A percentile compares a stretch with the other conserved stretches of the same genome.
These are phyloP conservation scores for Drosophila nr. perissopoda DNA, from an alignment of 2,888 invertebrate genomes.

Conservation along the genomic window DNA sequence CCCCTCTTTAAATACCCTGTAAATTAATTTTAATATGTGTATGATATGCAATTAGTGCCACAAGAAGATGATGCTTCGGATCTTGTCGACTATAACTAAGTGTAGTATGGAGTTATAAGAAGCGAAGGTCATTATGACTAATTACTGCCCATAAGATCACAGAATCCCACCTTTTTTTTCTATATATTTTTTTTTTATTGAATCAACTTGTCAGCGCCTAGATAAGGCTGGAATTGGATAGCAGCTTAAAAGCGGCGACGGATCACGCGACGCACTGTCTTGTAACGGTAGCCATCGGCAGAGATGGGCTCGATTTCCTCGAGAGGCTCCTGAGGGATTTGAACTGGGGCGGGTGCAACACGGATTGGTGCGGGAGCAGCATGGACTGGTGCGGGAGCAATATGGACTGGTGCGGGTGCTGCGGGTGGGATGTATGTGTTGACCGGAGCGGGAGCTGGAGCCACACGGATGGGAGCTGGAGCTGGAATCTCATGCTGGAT, in stretches of 20 bases:
- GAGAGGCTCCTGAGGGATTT: conserved; percentile 59
- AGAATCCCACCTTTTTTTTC: conserved; percentile 12
- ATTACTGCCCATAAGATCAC: background rate
- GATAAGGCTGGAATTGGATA: background rate
- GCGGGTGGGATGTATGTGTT: conserved; percentile 42
- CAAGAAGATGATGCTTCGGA: background rate
- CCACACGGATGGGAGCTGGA: conserved; percentile 26
- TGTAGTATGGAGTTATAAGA: background rate
- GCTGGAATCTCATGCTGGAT: background rate
- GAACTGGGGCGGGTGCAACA: conserved; percentile 32
- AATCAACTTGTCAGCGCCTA: conserved; percentile 36
- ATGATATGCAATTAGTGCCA: background rate
- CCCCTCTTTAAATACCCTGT: background rate
- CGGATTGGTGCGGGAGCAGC: conserved; percentile 37
- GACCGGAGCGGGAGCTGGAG: conserved; percentile 41
- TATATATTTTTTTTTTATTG: conserved; percentile 50
- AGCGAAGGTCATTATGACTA: background rate
- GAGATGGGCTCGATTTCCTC: conserved; percentile 75
- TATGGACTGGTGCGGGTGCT: conserved; percentile 7
- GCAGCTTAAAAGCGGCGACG: conserved; percentile 70
- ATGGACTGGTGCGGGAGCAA: conserved; percentile 27
- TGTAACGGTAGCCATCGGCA: conserved; percentile 80
- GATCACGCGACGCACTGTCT: conserved; percentile 76
- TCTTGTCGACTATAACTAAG: background rate
- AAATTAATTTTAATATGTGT: background rate